Conservation (phyloP, 2,113 vertebrate species). For the Ariopsis seemanni region DNA sequence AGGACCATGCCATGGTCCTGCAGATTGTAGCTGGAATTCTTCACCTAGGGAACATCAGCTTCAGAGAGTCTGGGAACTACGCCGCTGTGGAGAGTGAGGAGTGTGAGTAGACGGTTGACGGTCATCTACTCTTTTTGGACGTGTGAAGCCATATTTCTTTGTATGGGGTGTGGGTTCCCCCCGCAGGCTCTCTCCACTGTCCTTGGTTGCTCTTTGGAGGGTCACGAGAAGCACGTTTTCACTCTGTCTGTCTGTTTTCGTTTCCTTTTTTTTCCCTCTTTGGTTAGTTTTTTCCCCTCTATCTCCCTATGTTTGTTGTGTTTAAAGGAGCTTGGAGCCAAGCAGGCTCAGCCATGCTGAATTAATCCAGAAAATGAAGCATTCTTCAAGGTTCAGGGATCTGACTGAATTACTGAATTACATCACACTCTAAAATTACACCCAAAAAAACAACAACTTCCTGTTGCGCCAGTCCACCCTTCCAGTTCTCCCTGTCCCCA, state of each 20-base stretch:
- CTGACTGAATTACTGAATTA: conserved; percentile 56
- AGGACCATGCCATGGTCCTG: conserved; percentile 84
- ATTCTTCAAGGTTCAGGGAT: conserved; percentile 57
- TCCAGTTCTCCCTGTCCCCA: conserved; percentile 16
- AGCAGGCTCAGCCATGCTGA: conserved; percentile 51
- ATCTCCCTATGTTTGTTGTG: conserved; percentile 50
- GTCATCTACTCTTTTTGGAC: neutral
- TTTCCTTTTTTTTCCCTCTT: neutral
- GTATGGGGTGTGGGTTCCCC: no score
- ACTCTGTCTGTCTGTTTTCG: neutral
- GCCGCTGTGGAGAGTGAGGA: conserved; percentile 95
- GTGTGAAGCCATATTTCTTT: neutral
- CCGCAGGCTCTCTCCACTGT: conserved; percentile 11
- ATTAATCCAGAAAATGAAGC: conserved; percentile 62
- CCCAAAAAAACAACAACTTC: conserved; percentile 50
- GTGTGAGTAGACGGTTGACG: conserved; percentile 78
- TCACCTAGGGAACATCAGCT: conserved; percentile 94
- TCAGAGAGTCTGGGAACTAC: conserved; percentile 94
- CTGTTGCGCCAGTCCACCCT: conserved; percentile 38
- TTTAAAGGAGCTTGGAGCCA: conserved; percentile 59
- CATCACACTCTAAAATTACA: conserved; percentile 62
- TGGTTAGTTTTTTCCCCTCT: neutral
- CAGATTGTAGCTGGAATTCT: conserved; percentile 94
- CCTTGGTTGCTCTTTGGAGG: conserved; percentile 44
- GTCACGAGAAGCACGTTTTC: neutral